These are phyloP conservation scores for Sphaeridia pumilis DNA, from an alignment of 2,888 invertebrate species.

Conservation along the genomic window DNA sequence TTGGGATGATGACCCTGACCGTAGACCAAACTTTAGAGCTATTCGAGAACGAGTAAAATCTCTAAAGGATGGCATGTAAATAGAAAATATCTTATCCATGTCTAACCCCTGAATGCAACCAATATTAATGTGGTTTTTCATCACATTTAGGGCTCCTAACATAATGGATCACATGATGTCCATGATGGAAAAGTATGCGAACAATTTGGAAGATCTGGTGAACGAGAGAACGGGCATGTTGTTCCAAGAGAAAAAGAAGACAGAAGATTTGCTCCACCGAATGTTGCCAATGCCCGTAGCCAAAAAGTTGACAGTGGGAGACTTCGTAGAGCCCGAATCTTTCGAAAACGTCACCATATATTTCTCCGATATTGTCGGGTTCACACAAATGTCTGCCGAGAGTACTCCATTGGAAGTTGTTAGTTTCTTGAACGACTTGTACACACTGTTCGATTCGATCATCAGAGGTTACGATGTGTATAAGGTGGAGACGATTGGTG, in stretches of 20 bases:
- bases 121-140: constrained; percentile 25
- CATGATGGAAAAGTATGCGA: constrained; percentile 94
- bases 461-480: constrained; percentile 96
- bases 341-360: constrained; percentile 91
- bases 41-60: constrained; percentile 66
- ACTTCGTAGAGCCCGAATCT: constrained; percentile 83
- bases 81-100: constrained; percentile 30
- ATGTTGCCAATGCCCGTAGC: constrained; percentile 93
- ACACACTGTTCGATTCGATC: constrained; percentile 91
- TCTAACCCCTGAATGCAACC: not conserved
- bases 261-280: constrained; percentile 79
- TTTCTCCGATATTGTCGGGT: constrained; percentile 95
- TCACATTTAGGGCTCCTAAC: constrained; percentile 64
- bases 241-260: constrained; percentile 84
- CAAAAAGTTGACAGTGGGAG: constrained; percentile 70
- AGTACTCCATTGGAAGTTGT: constrained; percentile 86
- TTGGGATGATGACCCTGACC: constrained; percentile 70
- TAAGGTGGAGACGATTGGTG: constrained; percentile 74
- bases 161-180: constrained; percentile 97
- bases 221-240: constrained; percentile 78
- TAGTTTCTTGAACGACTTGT: constrained; percentile 92
- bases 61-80: constrained; percentile 83
- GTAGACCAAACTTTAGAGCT: constrained; percentile 66
- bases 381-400: constrained; percentile 88
- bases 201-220: constrained; percentile 87